phyloP scores from a whole-genome alignment of 2,888 invertebrate genomes.

The Caprella mutica region DNA sequence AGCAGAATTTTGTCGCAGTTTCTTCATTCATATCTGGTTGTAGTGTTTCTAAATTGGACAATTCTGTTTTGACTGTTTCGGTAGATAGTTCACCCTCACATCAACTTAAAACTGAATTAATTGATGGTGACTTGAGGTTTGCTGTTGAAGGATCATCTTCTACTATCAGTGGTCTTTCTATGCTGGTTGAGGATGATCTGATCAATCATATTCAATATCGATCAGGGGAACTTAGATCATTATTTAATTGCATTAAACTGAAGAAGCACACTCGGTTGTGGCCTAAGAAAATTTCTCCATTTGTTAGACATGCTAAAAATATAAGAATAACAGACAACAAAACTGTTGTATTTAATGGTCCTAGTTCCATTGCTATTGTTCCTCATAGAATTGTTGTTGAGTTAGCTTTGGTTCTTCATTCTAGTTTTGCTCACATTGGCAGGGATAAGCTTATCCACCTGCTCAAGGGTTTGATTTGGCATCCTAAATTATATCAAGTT shows the following conservation, averaged over 20 bases:
- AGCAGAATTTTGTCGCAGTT: no score
- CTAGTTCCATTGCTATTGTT: no score
- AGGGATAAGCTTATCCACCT: not conserved
- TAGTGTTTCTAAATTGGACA: no score
- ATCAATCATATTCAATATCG: not conserved
- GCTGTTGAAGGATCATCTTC: no score
- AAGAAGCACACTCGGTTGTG: not conserved
- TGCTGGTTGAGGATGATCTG: not conserved
- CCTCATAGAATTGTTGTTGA: no score
- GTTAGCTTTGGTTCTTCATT: no score
- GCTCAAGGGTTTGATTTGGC: not conserved
- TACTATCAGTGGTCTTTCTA: not conserved
- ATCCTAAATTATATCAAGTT: not conserved
- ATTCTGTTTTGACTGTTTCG: no score
- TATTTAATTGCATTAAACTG: not conserved
- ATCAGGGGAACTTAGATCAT: not conserved
- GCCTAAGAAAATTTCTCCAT: not conserved
- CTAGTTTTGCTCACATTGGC: not conserved
- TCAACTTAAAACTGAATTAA: not conserved
- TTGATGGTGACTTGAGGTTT: not conserved
- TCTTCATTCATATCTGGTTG: no score
- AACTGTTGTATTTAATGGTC: not conserved
- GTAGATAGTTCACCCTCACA: no score
- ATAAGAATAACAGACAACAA: not conserved
- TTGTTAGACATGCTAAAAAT: not conserved